Percentiles rank a stretch among this genome's conserved stretches.
Conservation (phyloP, 1,140 invertebrate species). For the Probaryconus sp. region DNA sequence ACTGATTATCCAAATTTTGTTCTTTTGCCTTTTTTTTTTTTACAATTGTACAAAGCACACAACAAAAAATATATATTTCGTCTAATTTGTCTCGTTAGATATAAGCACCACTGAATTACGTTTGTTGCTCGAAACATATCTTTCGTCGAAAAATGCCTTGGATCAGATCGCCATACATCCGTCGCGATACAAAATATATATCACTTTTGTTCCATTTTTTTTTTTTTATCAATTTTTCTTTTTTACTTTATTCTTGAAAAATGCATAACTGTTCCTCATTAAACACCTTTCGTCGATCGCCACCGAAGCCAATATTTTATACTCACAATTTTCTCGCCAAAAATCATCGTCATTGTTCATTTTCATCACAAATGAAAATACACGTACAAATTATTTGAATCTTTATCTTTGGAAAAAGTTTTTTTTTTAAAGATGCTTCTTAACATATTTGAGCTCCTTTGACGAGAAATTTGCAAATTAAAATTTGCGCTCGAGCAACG, state of each 20-base stretch:
- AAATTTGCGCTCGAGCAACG: too few relatives aligned
- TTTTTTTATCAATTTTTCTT: not conserved
- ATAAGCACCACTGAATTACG: conserved; percentile 50
- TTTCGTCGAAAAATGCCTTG: conserved; percentile 32
- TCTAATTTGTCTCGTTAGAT: conserved; percentile 3
- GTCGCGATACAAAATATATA: conserved; percentile 50
- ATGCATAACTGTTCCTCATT: conserved; percentile 47
- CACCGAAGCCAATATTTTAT: too few relatives aligned
- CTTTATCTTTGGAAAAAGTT: too few relatives aligned
- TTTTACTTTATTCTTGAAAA: conserved; percentile 50
- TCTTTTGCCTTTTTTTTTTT: not conserved
- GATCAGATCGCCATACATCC: conserved; percentile 16
- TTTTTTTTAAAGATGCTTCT: too few relatives aligned
- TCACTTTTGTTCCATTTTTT: conserved; percentile 1
- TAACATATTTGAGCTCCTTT: too few relatives aligned
- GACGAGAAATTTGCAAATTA: too few relatives aligned
- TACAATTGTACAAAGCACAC: conserved; percentile 1
- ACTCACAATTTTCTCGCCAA: too few relatives aligned
- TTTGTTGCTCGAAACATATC: not conserved
- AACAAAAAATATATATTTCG: conserved; percentile 18
- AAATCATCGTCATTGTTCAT: too few relatives aligned
- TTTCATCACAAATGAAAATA: too few relatives aligned
- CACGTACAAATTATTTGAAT: too few relatives aligned
- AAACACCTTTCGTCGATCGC: too few relatives aligned
- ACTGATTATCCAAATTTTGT: conserved; percentile 1